These are phyloP conservation scores for Typhlichthys subterraneus DNA, from an alignment of 2,797 vertebrate genomes.

Conservation along the genomic window DNA sequence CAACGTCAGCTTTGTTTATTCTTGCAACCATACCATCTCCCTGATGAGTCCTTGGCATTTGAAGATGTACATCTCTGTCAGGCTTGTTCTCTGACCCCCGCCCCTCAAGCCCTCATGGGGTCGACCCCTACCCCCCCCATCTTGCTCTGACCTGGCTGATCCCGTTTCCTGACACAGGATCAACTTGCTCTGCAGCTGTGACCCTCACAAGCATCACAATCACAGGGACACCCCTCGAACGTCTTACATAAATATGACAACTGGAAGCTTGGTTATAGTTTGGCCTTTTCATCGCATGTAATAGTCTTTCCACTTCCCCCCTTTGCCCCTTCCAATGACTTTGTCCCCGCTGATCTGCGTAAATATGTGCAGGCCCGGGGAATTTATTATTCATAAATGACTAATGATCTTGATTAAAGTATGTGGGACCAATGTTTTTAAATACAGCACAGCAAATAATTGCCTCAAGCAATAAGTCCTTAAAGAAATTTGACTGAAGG, in stretches of 20 bases:
- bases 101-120: constrained; percentile 42
- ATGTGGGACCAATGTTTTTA: constrained; percentile 18
- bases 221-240: constrained; percentile 43
- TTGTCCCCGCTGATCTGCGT: constrained; percentile 30
- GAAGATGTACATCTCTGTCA: constrained; percentile 74
- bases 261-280: constrained; percentile 44
- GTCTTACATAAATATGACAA: constrained; percentile 64
- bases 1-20: constrained; percentile 64
- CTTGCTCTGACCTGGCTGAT: constrained; percentile 69
- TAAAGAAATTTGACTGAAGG: constrained; percentile 1
- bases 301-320: constrained; percentile 46
- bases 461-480: constrained; percentile 1
- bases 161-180: constrained; percentile 64
- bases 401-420: constrained; percentile 37
- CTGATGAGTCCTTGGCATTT: constrained; percentile 47
- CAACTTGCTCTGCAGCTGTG: no score
- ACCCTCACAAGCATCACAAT: constrained; percentile 26
- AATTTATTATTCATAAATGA: constrained; percentile 55
- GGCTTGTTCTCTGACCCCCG: constrained; percentile 59
- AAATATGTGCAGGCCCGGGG: constrained; percentile 16
- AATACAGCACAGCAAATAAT: constrained; percentile 1
- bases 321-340: no score
- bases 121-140: constrained; percentile 57
- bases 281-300: constrained; percentile 42
- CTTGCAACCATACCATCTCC: constrained; percentile 53